Base-by-base conservation (phyloP, 2,797 vertebrate species). In the Pseudochirops cupreus region DNA sequence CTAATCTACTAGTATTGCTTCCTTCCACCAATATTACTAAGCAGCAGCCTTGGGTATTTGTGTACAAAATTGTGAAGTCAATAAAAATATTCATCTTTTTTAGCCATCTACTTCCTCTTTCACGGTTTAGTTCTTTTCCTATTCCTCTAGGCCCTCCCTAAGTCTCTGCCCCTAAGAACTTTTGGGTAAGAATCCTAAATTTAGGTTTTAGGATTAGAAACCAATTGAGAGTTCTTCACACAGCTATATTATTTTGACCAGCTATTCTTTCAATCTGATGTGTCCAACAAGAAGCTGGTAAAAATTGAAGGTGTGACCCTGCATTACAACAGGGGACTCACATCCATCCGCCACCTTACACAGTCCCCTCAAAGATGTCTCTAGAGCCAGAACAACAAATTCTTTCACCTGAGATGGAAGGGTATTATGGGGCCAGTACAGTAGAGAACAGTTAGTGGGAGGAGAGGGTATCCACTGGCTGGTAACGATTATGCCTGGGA, bases 1-100 rank as follows among this genome's bases (percentile, higher is more conserved):
- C 94, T 89, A 91, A 24, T 29, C 52, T 11, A 11, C 26, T 18
- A 5, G 24, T 58, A 26, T 28, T 87, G 12, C 33, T 92, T 93
- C 91, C 5, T 93, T 50, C 89, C 59, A 3, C 7, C 10, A 31
- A 50, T 59, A 46, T 24, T 96, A n/a, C 33, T 52, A 31, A 39
- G 26, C 93, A 87, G 52, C 55, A 52, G 4, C 28, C 90, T 14
- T 0, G 31, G 58, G 50, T 57, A 24, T 7, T 46, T 82, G 33
- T n/a, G 39, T 82, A 10, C 74, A 82, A 82, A 82, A 82, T 46
- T 46, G 21, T 82, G 39, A 82, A 24, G 7, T 82, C 74, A 82
- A 46, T 46, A 62, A 95, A 54, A 52, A 94, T 94, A 52, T 33
- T 24, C 87, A 96, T 89, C 54, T 90, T 54, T 92, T 94, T 67